Percentiles rank a stretch among this genome's conserved stretches.
Evolutionary conservation across 2,113 vertebrate species (phyloP).

Genomic region (Pelmatolapia mariae): DNA sequence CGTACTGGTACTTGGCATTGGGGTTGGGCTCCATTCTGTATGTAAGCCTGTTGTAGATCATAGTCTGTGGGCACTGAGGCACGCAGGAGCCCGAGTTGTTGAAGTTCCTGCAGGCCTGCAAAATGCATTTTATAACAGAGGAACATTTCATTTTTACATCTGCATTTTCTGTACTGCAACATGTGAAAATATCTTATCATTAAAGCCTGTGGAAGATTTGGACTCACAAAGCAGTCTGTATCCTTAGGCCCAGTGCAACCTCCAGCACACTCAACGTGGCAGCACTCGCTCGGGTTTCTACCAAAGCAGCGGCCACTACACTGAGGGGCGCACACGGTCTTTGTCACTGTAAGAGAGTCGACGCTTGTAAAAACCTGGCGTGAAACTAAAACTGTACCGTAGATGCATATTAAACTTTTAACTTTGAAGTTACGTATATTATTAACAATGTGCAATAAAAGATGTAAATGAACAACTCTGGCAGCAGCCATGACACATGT

Average conservation of each 20-base stretch:
- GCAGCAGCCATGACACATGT: background rate
- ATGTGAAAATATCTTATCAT: background rate
- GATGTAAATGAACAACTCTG: background rate
- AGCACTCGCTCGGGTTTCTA: conserved; percentile 83
- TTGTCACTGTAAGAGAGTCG: conserved; percentile 78
- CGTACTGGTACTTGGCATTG: conserved; percentile 90
- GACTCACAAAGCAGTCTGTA: conserved; percentile 87
- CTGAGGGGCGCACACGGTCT: conserved; percentile 88
- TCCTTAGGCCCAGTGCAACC: conserved; percentile 84
- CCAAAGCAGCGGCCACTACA: conserved; percentile 91
- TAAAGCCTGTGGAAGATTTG: background rate
- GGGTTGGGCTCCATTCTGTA: conserved; percentile 90
- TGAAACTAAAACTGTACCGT: background rate
- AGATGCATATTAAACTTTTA: background rate
- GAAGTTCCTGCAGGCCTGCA: conserved; percentile 86
- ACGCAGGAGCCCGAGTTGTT: conserved; percentile 89
- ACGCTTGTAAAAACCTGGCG: background rate
- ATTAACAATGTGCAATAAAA: background rate
- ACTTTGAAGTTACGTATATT: background rate
- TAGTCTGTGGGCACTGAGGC: conserved; percentile 80
- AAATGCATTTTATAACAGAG: background rate
- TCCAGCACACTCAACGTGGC: conserved; percentile 88
- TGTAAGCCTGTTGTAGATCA: conserved; percentile 88
- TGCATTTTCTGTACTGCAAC: background rate
- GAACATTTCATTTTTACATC: background rate